Percentiles rank a stretch among this genome's conserved stretches.
These are phyloP conservation scores for Cuculus canorus DNA, from an alignment of 2,797 vertebrate species.

Conservation along the genomic window DNA sequence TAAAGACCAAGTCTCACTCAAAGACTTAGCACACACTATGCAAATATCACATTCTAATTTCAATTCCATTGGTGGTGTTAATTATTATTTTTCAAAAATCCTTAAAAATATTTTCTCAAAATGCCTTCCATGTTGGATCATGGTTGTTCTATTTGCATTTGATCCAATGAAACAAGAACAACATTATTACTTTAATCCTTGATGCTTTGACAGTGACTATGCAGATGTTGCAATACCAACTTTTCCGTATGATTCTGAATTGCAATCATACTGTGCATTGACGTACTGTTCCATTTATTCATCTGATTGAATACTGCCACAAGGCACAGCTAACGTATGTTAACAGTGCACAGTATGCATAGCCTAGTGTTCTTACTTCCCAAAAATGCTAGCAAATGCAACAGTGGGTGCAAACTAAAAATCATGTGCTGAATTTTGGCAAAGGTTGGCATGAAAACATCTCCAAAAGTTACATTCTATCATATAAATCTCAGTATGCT, in stretches of 20 bases:
- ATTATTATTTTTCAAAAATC: neutral
- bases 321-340: conserved; percentile 36
- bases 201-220: conserved; percentile 21
- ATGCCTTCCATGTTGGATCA: neutral
- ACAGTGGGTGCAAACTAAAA: conserved; percentile 30
- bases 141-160: neutral
- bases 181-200: conserved; percentile 46
- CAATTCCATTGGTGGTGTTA: neutral
- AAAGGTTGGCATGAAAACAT: conserved; percentile 45
- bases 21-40: neutral
- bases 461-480: conserved; percentile 38
- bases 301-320: conserved; percentile 63
- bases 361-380: conserved; percentile 23
- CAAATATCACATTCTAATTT: neutral
- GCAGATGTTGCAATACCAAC: conserved; percentile 73
- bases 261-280: conserved; percentile 56
- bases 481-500: conserved; percentile 39
- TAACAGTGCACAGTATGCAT: conserved; percentile 43
- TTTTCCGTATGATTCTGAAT: conserved; percentile 59
- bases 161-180: conserved; percentile 35
- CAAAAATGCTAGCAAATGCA: conserved; percentile 44
- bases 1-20: conserved; percentile 15
- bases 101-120: neutral
- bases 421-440: conserved; percentile 49
- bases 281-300: conserved; percentile 67